phyloP scores from a whole-genome alignment of 1,140 invertebrate species.

The Ericerus pela region DNA sequence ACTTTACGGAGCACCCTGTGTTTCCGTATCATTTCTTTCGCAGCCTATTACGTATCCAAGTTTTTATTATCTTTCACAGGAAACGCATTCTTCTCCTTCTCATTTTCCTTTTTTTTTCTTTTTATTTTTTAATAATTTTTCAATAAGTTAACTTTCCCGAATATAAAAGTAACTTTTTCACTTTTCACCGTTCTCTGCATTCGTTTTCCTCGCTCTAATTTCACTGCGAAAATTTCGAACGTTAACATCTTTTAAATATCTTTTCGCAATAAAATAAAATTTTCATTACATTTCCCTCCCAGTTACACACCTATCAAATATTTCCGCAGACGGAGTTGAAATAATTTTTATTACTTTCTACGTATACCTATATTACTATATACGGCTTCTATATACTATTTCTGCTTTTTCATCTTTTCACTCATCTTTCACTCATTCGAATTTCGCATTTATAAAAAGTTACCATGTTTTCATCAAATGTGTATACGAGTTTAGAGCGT shows the following conservation, averaged over 20 bases:
- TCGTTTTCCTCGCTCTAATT: background rate
- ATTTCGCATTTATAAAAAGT: too few relatives aligned
- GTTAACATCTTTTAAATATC: slow-evolving; percentile 1
- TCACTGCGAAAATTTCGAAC: background rate
- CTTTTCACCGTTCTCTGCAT: too few relatives aligned
- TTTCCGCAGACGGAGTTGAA: too few relatives aligned
- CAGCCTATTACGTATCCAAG: slow-evolving; percentile 6
- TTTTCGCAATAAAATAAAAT: background rate
- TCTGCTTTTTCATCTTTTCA: too few relatives aligned
- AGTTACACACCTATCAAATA: slow-evolving; percentile 6
- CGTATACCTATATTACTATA: too few relatives aligned
- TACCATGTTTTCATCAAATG: too few relatives aligned
- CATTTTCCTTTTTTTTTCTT: too few relatives aligned
- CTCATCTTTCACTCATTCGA: too few relatives aligned
- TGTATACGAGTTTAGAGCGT: too few relatives aligned
- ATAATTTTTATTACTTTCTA: too few relatives aligned
- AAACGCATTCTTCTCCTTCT: slow-evolving; percentile 3
- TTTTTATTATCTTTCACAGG: slow-evolving; percentile 4
- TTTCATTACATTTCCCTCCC: slow-evolving; percentile 10
- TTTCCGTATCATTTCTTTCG: slow-evolving; percentile 4
- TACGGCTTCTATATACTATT: too few relatives aligned
- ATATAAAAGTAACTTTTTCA: slow-evolving; percentile 6
- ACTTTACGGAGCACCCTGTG: background rate
- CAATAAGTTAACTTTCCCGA: slow-evolving; percentile 4
- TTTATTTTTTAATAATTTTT: slow-evolving; percentile 10